Evolutionary conservation across 2,888 invertebrate genomes (phyloP).

Genomic region (Dasypolia templi): DNA sequence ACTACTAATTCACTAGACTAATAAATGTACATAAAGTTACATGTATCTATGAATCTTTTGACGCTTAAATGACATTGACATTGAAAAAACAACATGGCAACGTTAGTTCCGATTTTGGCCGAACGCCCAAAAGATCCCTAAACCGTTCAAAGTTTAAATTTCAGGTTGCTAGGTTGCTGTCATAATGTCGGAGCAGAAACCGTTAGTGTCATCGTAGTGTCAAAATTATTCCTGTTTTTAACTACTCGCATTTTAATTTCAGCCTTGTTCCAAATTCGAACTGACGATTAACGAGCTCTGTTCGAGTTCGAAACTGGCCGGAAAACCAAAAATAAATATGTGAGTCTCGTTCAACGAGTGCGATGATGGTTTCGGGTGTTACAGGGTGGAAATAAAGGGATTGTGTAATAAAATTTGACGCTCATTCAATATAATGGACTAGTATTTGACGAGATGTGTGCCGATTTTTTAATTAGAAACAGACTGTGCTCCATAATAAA

Average conservation of each 20-base stretch:
- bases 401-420: conserved; percentile 2
- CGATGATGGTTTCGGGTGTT: no score
- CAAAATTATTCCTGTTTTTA: not conserved
- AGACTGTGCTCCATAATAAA: not conserved
- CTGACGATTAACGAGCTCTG: not conserved
- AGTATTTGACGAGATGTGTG: not conserved
- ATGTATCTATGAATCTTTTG: not conserved
- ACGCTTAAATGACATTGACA: not conserved
- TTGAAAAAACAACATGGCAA: not conserved
- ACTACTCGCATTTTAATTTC: not conserved
- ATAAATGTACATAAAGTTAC: not conserved
- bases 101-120: not conserved
- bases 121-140: not conserved
- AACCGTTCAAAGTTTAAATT: not conserved
- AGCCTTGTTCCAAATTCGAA: not conserved
- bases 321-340: not conserved
- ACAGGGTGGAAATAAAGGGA: not conserved
- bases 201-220: not conserved
- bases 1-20: not conserved
- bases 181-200: no score
- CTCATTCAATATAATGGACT: not conserved
- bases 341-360: not conserved
- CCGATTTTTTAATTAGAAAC: not conserved
- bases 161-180: not conserved
- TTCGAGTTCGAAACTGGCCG: no score